Evolutionary conservation across 2,797 vertebrate genomes (phyloP), one percentile per base, ranked within the genome.

Genomic region (Tenualosa ilisha): DNA sequence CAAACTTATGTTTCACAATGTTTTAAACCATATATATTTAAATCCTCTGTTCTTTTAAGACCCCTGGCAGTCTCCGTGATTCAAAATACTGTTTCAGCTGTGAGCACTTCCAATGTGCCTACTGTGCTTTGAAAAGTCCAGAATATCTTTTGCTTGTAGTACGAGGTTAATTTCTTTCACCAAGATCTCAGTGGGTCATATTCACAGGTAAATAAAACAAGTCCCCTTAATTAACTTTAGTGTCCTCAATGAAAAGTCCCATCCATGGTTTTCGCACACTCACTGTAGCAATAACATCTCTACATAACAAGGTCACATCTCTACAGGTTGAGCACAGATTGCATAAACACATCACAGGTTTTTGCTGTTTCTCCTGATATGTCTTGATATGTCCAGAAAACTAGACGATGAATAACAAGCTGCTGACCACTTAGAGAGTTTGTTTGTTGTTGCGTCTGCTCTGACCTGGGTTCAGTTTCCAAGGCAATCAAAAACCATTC

Each of bases 141-240:
- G 3, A 13, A 9, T 17, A 17, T 37, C 40, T 31, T 15, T 43
- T 75, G 68, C 68, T 75, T 75, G 68, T 22, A 59, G 56, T 43
- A 40, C 5, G 68, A 75, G 31, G 68, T 75, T 13, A 20, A 59
- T 22, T 59, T 59, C 56, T 40, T 13, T 75, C 6, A 5, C 68
- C 13, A 75, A 40, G 17, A 75, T 75, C 13, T 37, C 13, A 75
- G 68, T 15, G 31, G 31, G 12, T 75, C 68, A 75, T 31, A 75
- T 75, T 75, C 17, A 75, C 15, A 40, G 31, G 68, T 75, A 40
- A 75, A 43, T 75, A 75, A 40, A 75, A 43, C 40, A 75, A 75
- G 15, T 75, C 31, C 13, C 68, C 31, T 75, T 15, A 17, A 40
- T 75, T 15, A 75, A 37, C 31, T 15, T 68, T 24, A 75, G 68